Evolutionary conservation across 2,113 vertebrate genomes (phyloP), one percentile per base, ranked within the genome.

Genomic region (Leucoraja erinaceus): DNA sequence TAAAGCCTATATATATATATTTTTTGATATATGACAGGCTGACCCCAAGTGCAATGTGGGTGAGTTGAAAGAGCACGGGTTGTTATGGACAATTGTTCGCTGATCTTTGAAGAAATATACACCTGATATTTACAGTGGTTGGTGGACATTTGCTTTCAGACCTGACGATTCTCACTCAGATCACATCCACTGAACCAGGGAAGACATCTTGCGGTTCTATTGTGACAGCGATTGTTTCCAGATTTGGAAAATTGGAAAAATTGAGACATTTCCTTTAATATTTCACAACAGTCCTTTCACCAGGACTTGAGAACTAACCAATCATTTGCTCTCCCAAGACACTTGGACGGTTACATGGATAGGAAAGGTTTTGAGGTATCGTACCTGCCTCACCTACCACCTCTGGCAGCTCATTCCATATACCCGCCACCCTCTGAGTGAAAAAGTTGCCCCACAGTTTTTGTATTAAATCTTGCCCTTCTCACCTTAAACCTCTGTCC

Each of bases 51-150:
- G 66, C 47, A 38, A 91, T 0, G 66, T 91, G 38, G 63, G 38
- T 91, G 90, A 91, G 90, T 68, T 91, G 90, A 91, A 91, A 91
- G 90, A 72, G 14, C 90, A 74, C 33, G 33, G n/a, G 47, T 22
- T 54, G 68, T 47, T 91, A 38, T 47, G 88, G 88, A 28, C 86
- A 66, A 61, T 66, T 79, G 54, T 47, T 33, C 33, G 33, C 18
- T 9, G 66, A 54, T 1, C 4, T 11, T 54, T 54, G 66, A 70
- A 91, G 33, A 72, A 91, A 91, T 25, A 54, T 91, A 10, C 66
- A 25, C 4, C 54, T 72, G 33, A 31, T 33, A 2, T 38, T 14
- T 10, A 70, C 31, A 70, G 61, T 54, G 5, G 0, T 25, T 33
- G 66, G 31, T 4, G 25, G 63, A 16, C 20, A 38, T 33, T 33